Conservation (phyloP, 2,113 vertebrate genomes). For the Ochotona curzoniae region DNA sequence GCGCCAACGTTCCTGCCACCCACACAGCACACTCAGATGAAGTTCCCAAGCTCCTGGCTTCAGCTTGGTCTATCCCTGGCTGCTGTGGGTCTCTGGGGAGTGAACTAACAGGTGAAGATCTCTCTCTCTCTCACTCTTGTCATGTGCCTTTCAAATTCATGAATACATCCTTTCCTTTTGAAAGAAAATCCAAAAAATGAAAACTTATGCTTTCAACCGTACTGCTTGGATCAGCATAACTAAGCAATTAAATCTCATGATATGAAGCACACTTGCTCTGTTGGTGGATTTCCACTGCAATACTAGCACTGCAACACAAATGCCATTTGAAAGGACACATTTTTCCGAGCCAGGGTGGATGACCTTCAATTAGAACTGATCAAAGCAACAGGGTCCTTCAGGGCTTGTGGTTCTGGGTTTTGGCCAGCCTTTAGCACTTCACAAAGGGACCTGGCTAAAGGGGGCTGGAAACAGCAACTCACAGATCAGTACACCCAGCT, state of each 20-base stretch:
- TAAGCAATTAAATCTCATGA: not conserved
- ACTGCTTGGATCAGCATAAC: conserved; percentile 23
- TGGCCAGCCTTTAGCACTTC: not conserved
- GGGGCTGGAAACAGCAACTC: not conserved
- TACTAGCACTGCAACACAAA: not conserved
- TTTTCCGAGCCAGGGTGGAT: not conserved
- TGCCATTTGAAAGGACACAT: conserved; percentile 29
- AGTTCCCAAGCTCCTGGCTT: no score
- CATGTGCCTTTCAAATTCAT: no score
- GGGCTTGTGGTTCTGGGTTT: conserved; percentile 2
- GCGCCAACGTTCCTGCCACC: no score
- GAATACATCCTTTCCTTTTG: no score
- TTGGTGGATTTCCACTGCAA: conserved; percentile 23
- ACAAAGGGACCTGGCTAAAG: not conserved
- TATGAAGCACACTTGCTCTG: not conserved
- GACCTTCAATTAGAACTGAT: conserved; percentile 2
- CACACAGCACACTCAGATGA: no score
- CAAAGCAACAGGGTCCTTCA: not conserved
- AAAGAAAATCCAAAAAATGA: not conserved
- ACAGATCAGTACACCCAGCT: not conserved
- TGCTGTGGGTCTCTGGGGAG: no score
- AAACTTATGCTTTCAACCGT: conserved; percentile 33
- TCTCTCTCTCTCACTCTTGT: no score
- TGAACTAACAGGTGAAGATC: no score
- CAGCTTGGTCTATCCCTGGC: no score